Conservation (phyloP, 2,113 vertebrate species). For the Guaruba guarouba region DNA sequence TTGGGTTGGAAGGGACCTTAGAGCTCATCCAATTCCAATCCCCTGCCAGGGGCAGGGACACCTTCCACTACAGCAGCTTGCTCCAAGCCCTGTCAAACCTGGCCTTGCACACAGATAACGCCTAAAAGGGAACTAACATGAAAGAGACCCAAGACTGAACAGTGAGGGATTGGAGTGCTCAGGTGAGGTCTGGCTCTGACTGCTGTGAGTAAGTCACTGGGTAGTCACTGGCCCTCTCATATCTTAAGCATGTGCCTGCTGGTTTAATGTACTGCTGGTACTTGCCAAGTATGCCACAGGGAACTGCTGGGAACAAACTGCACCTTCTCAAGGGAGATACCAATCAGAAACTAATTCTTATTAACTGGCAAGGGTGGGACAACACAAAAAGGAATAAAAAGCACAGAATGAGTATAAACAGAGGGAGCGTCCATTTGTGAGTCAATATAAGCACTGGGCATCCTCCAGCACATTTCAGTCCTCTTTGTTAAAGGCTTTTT, state of each 20-base stretch:
- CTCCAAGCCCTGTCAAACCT: not conserved
- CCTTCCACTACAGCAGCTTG: not conserved
- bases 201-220: not conserved
- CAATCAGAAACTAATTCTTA: not conserved
- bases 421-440: fast-evolving
- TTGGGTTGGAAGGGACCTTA: not conserved
- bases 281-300: not conserved
- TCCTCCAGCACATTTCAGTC: not conserved
- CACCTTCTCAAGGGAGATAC: not conserved
- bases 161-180: not conserved
- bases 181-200: not conserved
- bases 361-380: not conserved
- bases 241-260: not conserved
- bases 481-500: not conserved
- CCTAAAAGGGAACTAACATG: not conserved
- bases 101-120: not conserved
- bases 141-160: not conserved
- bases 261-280: not conserved
- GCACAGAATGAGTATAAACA: not conserved
- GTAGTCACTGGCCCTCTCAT: not conserved
- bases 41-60: not conserved
- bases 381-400: not conserved
- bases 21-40: not conserved
- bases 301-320: not conserved
- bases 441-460: not conserved